Evolutionary conservation across 2,888 invertebrate genomes (phyloP), one percentile per base, ranked within the genome.

Genomic region (Sclerodermus sp.): DNA sequence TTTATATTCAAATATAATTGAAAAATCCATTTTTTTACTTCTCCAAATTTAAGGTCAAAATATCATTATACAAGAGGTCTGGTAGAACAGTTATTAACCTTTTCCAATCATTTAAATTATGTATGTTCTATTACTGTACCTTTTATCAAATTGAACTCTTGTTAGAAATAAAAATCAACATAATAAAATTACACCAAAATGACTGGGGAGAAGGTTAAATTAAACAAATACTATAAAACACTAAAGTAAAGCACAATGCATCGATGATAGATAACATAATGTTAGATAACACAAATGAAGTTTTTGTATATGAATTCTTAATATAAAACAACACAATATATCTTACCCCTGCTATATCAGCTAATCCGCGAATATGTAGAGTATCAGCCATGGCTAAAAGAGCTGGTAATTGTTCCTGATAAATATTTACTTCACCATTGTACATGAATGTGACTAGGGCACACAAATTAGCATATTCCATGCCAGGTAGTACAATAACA

Each of bases 381-480:
- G 90, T 85, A 76, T 89, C 89, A 12, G 92, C 92, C 67, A 91
- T 84, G 52, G 87, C 83, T 39, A 93, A 81, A 51, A 93, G 81
- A 40, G 87, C 86, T 4, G 91, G 89, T 60, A 93, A 82, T 73
- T 89, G 86, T 66, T 87, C 86, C 77, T 89, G 88, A 55, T 89
- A 89, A 29, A 92, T 90, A 53, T 91, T 89, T 68, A 92, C 92
- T 77, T 93, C 92, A 1, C 92, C 92, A 42, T 89, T 89, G 78
- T 93, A 93, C 87, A 93, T 91, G 78, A 92, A 93, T 2, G 90
- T 88, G 32, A 93, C 84, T 51, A 93, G 85, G 10, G 91, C 87
- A 46, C 86, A 82, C 50, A 90, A 80, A 71, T 89, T 89, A n/a
- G 85, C 81, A 55, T 84, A 85, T 51, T 85, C 85, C 64, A 88